These are phyloP conservation scores for Bufo bufo DNA, from an alignment of 2,113 vertebrate species.

Conservation along the genomic window DNA sequence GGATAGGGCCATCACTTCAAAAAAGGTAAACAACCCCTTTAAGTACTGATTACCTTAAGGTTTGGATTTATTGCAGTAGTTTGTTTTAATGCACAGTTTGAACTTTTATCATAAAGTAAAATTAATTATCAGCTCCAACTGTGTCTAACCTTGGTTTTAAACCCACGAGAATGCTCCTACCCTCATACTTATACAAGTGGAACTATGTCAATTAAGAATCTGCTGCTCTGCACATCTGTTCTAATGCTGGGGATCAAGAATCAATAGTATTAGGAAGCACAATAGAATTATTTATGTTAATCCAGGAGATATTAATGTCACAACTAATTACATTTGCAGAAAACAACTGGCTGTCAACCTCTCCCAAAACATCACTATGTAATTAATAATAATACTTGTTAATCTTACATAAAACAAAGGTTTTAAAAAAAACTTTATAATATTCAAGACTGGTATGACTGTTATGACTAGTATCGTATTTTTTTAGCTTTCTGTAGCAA, in stretches of 20 bases:
- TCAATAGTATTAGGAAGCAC: constrained; percentile 42
- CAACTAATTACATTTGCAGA: constrained; percentile 47
- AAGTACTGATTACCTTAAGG: constrained; percentile 11
- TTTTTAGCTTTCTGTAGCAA: neutral
- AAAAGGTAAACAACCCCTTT: too few species aligned
- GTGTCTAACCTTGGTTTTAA: neutral
- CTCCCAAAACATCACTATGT: constrained; percentile 15
- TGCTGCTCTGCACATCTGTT: constrained; percentile 46
- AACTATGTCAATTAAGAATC: constrained; percentile 46
- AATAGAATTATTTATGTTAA: constrained; percentile 53
- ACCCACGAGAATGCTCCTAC: neutral
- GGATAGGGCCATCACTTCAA: too few species aligned
- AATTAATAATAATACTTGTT: constrained; percentile 32
- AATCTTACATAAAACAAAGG: neutral
- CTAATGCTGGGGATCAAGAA: constrained; percentile 8
- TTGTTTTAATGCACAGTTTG: constrained; percentile 30
- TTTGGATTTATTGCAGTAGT: neutral
- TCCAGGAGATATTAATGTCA: constrained; percentile 50
- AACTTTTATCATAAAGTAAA: constrained; percentile 23
- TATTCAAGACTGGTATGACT: neutral
- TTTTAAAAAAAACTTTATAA: neutral
- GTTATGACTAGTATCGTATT: too few species aligned
- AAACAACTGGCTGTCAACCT: constrained; percentile 18
- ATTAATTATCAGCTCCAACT: constrained; percentile 27
- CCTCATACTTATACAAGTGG: neutral